These are phyloP conservation scores for Labeo calbasu DNA, from an alignment of 2,797 vertebrate genomes.

Conservation along the genomic window DNA sequence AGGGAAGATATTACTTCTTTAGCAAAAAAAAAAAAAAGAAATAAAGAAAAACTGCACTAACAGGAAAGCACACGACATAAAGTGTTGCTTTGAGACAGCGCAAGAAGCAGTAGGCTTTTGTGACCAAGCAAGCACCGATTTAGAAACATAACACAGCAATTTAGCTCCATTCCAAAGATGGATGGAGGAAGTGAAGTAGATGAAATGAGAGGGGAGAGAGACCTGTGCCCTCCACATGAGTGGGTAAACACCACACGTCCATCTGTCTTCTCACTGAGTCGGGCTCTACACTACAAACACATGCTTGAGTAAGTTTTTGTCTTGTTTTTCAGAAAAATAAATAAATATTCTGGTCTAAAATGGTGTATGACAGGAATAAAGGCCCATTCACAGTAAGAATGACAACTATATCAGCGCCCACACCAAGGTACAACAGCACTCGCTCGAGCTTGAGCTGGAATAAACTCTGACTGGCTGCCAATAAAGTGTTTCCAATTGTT, in stretches of 20 bases:
- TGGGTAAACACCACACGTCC: conserved; percentile 4
- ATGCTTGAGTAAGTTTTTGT: neutral
- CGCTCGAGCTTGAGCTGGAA: too few relatives aligned
- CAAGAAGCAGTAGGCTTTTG: conserved; percentile 1
- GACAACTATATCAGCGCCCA: neutral
- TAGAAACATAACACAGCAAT: conserved; percentile 35
- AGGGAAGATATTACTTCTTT: conserved; percentile 52
- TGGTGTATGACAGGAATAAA: neutral
- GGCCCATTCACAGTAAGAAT: neutral
- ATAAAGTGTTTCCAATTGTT: neutral
- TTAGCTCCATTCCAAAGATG: conserved; percentile 1
- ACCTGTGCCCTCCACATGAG: conserved; percentile 5
- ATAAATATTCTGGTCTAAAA: neutral
- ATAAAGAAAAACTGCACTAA: conserved; percentile 20
- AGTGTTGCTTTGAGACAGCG: conserved; percentile 11
- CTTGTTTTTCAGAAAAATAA: neutral
- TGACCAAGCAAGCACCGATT: neutral
- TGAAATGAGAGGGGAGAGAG: neutral
- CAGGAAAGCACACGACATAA: conserved; percentile 14
- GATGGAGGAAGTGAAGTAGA: conserved; percentile 1
- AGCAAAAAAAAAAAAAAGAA: conserved; percentile 29
- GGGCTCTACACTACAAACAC: neutral
- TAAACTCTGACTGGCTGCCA: neutral
- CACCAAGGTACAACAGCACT: neutral
- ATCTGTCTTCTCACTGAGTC: conserved; percentile 12